phyloP scores from a whole-genome alignment of 2,113 vertebrate genomes.

The Callipepla squamata region DNA sequence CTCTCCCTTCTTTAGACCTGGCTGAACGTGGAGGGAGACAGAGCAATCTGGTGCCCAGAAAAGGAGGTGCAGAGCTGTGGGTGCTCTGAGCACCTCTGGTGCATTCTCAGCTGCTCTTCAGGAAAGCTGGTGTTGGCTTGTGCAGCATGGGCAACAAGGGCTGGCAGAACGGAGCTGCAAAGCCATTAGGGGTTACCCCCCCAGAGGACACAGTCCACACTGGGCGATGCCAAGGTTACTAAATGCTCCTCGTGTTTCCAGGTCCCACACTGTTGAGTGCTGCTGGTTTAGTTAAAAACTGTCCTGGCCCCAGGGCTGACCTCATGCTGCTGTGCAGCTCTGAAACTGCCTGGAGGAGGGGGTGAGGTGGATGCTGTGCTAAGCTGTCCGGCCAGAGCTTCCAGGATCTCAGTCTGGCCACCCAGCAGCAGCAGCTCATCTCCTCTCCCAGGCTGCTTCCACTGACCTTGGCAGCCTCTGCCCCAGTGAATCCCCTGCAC shows the following conservation, averaged over 20 bases:
- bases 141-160: rapidly evolving
- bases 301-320: neutral
- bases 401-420: neutral
- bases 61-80: rapidly evolving
- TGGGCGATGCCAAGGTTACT: neutral
- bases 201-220: rapidly evolving
- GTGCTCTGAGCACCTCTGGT: neutral
- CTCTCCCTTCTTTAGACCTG: neutral
- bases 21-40: neutral
- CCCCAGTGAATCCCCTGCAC: rapidly evolving
- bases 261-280: neutral
- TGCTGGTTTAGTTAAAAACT: neutral
- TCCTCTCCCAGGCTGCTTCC: neutral
- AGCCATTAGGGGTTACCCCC: neutral
- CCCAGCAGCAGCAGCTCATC: neutral
- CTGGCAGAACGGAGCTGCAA: neutral
- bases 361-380: neutral
- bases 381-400: neutral
- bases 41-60: neutral
- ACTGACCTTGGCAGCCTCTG: neutral
- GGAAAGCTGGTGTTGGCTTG: neutral
- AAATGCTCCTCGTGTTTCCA: neutral
- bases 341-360: neutral
- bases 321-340: neutral
- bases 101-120: neutral